A percentile compares a stretch with the other conserved stretches of the same genome.
phyloP scores from a whole-genome alignment of 2,888 invertebrate genomes.

The Iselma pallidipennis region DNA sequence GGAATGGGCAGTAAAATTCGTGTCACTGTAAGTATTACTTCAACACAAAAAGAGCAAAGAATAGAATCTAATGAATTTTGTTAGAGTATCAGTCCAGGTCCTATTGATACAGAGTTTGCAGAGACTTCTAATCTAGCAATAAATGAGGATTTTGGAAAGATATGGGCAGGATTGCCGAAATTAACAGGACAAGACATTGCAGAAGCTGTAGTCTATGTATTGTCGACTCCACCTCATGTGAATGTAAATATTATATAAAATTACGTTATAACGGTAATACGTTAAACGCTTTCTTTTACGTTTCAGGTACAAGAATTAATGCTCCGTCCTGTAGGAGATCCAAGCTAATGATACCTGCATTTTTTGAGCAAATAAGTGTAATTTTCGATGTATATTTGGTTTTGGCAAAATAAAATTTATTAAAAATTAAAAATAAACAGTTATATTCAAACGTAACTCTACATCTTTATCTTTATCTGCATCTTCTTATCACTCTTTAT shows the following conservation, averaged over 20 bases:
- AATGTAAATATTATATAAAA: constrained; percentile 11
- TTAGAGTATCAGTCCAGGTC: constrained; percentile 41
- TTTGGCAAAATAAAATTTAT: too few relatives aligned
- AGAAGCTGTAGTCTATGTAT: constrained; percentile 22
- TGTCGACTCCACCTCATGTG: constrained; percentile 24
- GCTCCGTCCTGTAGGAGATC: constrained; percentile 20
- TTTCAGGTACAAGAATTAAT: constrained; percentile 21
- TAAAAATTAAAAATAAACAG: too few relatives aligned
- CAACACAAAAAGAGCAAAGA: too few relatives aligned
- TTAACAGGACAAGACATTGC: constrained; percentile 20
- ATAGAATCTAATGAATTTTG: constrained; percentile 5
- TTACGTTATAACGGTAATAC: neutral
- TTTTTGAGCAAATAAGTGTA: neutral
- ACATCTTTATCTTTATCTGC: too few relatives aligned
- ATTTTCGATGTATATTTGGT: too few relatives aligned
- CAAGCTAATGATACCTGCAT: constrained; percentile 1
- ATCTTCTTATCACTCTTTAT: too few relatives aligned
- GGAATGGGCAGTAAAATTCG: constrained; percentile 43
- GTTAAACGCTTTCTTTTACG: neutral
- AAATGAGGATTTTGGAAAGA: constrained; percentile 9
- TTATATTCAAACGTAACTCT: too few relatives aligned
- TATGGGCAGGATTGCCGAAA: constrained; percentile 16
- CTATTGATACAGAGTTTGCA: constrained; percentile 34
- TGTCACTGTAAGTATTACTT: constrained; percentile 46
- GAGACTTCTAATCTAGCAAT: constrained; percentile 5